Conservation (phyloP, 2,113 vertebrate genomes). For the Osmerus mordax region DNA sequence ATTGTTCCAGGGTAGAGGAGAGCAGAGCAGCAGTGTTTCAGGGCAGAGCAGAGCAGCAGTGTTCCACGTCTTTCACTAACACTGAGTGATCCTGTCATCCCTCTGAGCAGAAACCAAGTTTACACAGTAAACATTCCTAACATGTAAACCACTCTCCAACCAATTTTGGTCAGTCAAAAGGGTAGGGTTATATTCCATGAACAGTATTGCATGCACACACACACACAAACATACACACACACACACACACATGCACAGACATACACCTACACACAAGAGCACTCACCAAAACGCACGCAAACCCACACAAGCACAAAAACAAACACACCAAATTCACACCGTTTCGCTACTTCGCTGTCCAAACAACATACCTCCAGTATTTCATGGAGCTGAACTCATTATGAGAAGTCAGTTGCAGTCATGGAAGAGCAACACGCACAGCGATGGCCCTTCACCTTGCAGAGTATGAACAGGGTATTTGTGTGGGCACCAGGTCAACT, state of each 20-base stretch:
- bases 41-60: not conserved
- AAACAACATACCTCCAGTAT: slow-evolving; percentile 30
- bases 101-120: slow-evolving; percentile 17
- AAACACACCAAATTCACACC: not conserved
- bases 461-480: slow-evolving; percentile 33
- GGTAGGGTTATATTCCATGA: not conserved
- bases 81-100: slow-evolving; percentile 16
- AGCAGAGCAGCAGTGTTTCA: slow-evolving; percentile 2
- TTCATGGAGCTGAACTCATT: slow-evolving; percentile 38
- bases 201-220: not conserved
- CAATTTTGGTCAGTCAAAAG: slow-evolving; percentile 2
- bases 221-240: slow-evolving; percentile 16
- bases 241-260: slow-evolving; percentile 13
- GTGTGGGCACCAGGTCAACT: slow-evolving; percentile 47
- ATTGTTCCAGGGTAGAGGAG: not conserved
- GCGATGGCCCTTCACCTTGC: slow-evolving; percentile 38
- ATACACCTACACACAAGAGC: slow-evolving; percentile 5
- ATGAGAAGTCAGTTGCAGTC: slow-evolving; percentile 45
- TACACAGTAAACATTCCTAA: slow-evolving; percentile 17
- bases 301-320: slow-evolving; percentile 18
- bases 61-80: not conserved
- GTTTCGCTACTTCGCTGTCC: not conserved
- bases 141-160: not conserved
- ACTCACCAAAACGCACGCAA: not conserved
- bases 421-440: slow-evolving; percentile 23